These are phyloP conservation scores for Plusia festucae DNA, from an alignment of 2,888 invertebrate genomes.

Conservation along the genomic window DNA sequence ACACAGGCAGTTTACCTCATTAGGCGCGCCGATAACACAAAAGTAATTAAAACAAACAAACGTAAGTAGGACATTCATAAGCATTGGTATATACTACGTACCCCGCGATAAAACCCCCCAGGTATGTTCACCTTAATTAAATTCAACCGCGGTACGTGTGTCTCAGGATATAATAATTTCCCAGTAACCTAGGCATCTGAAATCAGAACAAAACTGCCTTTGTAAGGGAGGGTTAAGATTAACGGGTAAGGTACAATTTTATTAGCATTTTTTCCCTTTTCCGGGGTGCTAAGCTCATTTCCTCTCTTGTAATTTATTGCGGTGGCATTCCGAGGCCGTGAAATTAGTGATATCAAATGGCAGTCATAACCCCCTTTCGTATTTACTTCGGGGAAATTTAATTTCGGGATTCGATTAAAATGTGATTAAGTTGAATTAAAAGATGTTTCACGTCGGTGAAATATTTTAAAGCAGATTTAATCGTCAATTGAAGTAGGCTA, in stretches of 20 bases:
- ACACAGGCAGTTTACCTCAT: conserved; percentile 14
- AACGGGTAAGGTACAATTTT: conserved; percentile 85
- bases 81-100: conserved; percentile 52
- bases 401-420: conserved; percentile 71
- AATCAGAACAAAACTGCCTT: conserved; percentile 79
- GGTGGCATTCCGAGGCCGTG: conserved; percentile 74
- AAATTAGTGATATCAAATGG: conserved; percentile 84
- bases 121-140: conserved; percentile 68
- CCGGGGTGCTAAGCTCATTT: conserved; percentile 84
- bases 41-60: conserved; percentile 53
- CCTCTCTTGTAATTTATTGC: conserved; percentile 83
- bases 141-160: conserved; percentile 62
- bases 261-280: conserved; percentile 87
- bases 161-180: conserved; percentile 71
- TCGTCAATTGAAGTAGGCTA: conserved; percentile 47
- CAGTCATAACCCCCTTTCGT: conserved; percentile 73
- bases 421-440: conserved; percentile 52
- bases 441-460: conserved; percentile 47
- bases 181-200: conserved; percentile 61
- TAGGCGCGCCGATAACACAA: conserved; percentile 26
- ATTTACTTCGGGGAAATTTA: conserved; percentile 72
- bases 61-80: conserved; percentile 42
- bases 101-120: conserved; percentile 57
- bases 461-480: conserved; percentile 49
- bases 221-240: conserved; percentile 79